Evolutionary conservation across 1,140 invertebrate genomes (phyloP).

Genomic region (Neelides sp.): DNA sequence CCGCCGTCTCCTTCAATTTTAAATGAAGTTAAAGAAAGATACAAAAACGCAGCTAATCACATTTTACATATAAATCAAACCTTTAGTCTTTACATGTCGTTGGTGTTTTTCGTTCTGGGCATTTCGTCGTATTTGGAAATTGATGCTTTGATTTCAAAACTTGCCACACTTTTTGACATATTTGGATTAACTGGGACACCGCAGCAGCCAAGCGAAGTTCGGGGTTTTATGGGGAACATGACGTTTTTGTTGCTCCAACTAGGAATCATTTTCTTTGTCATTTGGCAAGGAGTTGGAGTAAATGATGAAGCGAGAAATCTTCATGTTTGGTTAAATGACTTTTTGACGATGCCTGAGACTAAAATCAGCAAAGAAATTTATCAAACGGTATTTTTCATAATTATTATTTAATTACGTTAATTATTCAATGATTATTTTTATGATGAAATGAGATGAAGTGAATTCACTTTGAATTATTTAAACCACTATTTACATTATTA

Average conservation of each 20-base stretch:
- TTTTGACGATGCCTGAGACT: neutral
- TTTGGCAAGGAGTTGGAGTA: neutral
- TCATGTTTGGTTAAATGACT: slow-evolving; percentile 5
- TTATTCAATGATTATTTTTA: neutral
- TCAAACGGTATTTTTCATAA: neutral
- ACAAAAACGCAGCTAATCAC: neutral
- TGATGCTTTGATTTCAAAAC: neutral
- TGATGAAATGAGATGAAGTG: neutral
- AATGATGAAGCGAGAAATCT: neutral
- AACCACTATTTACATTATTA: too few relatives aligned
- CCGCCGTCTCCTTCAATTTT: neutral
- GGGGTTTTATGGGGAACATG: neutral
- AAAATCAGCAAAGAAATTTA: neutral
- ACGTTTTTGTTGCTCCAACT: neutral
- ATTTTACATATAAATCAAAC: neutral
- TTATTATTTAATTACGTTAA: neutral
- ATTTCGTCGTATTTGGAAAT: neutral
- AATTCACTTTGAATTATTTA: too few relatives aligned
- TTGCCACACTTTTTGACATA: neutral
- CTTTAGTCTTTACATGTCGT: neutral
- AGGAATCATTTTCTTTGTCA: neutral
- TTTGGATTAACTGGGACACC: neutral
- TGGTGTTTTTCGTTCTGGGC: neutral
- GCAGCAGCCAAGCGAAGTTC: neutral
- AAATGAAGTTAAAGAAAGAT: neutral